phyloP scores from a whole-genome alignment of 1,140 invertebrate genomes.

The Pararge aegeria region DNA sequence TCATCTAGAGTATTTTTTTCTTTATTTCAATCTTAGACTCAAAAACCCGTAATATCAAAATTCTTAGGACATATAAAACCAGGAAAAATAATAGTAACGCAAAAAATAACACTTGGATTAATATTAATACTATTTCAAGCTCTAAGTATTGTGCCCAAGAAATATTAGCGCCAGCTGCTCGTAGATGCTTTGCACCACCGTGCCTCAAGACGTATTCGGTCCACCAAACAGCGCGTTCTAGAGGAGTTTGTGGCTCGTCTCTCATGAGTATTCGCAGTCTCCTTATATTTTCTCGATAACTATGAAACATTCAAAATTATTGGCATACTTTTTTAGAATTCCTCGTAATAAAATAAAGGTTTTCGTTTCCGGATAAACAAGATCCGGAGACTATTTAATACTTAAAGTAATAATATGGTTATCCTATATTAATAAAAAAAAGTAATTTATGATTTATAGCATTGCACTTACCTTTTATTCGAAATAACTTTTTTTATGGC shows the following conservation, averaged over 20 bases:
- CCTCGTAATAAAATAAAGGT: no score
- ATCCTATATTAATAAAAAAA: background rate
- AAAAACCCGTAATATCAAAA: background rate
- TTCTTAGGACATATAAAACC: background rate
- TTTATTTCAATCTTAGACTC: background rate
- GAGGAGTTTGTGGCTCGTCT: constrained; percentile 75
- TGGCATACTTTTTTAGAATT: no score
- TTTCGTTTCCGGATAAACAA: no score
- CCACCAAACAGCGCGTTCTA: constrained; percentile 75
- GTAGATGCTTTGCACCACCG: constrained; percentile 77
- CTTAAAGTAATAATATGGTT: no score
- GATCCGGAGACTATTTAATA: no score
- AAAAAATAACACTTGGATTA: background rate
- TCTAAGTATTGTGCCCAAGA: constrained; percentile 66
- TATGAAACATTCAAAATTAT: constrained; percentile 24
- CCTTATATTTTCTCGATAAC: constrained; percentile 48
- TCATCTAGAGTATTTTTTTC: no score
- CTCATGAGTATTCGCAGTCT: constrained; percentile 54
- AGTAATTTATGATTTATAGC: no score
- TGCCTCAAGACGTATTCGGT: constrained; percentile 70
- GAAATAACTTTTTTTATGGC: constrained; percentile 7
- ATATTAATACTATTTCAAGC: constrained; percentile 55
- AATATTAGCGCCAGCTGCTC: constrained; percentile 67
- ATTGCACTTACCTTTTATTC: constrained; percentile 23
- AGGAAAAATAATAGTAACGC: background rate